Percentiles rank a stretch among this genome's conserved stretches.
Evolutionary conservation across 2,113 vertebrate species (phyloP).

Genomic region (Callocephalon fimbriatum): DNA sequence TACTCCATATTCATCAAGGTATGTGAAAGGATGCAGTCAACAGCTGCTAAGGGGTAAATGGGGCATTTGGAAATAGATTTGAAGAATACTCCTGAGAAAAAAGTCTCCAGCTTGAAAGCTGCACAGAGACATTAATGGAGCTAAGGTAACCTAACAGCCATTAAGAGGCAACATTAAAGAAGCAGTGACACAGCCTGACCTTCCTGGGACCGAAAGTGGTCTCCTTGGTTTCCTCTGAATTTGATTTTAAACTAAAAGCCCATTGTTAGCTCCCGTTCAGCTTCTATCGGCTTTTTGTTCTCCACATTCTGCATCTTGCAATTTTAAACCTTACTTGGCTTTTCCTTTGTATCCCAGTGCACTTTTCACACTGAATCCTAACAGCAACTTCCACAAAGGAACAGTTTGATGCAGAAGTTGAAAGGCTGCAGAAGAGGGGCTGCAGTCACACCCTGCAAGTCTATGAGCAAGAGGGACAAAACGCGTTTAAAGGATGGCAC

Average conservation of each 20-base stretch:
- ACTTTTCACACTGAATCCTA: neutral
- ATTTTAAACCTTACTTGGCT: neutral
- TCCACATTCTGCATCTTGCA: neutral
- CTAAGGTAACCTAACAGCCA: neutral
- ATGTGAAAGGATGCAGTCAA: neutral
- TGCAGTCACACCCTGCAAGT: neutral
- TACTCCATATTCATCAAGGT: neutral
- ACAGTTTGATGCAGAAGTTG: neutral
- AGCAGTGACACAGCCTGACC: neutral
- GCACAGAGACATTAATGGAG: neutral
- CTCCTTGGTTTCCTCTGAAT: neutral
- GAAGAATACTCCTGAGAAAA: neutral
- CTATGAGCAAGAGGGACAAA: neutral
- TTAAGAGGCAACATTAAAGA: neutral
- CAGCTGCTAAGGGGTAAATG: neutral
- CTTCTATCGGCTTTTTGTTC: neutral
- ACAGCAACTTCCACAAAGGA: neutral
- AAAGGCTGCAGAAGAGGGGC: neutral
- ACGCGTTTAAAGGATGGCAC: neutral
- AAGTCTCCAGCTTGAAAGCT: neutral
- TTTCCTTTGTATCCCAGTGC: neutral
- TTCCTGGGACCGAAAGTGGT: neutral
- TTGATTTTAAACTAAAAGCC: neutral
- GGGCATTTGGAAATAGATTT: neutral
- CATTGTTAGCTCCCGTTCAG: neutral